Base-by-base conservation (phyloP, 2,113 vertebrate genomes). In the Thalassoma bifasciatum region DNA sequence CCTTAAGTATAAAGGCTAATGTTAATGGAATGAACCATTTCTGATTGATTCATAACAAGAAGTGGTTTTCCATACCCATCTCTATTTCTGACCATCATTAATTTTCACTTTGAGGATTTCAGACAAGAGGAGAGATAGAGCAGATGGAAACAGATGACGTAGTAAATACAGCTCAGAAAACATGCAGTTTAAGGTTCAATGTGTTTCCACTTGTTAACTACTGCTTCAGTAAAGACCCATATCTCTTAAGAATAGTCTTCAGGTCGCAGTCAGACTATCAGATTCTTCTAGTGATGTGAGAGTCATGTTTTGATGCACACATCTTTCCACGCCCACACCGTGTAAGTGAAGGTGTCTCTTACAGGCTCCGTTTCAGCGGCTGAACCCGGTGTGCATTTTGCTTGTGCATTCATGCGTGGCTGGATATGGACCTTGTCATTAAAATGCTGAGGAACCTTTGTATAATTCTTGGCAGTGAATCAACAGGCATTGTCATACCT, bases 391-490 rank as follows among this genome's bases (percentile, higher is more conserved):
- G 44, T 38, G 47, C 17, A 42, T 75, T 63, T 26, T 61, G 42
- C 64, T 53, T n/a, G 74, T 13, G 50, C 34, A 38, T 50, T 82
- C 68, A 79, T 66, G 68, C 52, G 2, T 52, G 59, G 26, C 38
- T 36, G 82, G 66, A 75, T 72, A 66, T 30, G 57, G 71, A 69
- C 68, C 38, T 66, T 34, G 68, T 79, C 68, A 74, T 81, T 74
- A 72, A 84, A 77, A 77, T 26, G 53, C 53, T 5, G 19, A 67
- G 56, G 61, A 59, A 85, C 58, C 77, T 66, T 72, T 70, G 71
- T 78, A 26, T 61, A 49, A 73, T 73, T 64, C 72, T 58, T 79
- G 68, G 80, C 77, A 54, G 70, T 2, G 46, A 42, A 73, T 58
- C 82, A 76, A 64, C 79, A 46, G 54, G 10, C 60, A 2, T 21